Evolutionary conservation across 2,888 invertebrate species (phyloP), one percentile per base, ranked within the genome.

Genomic region (Hypomecis atomaria): DNA sequence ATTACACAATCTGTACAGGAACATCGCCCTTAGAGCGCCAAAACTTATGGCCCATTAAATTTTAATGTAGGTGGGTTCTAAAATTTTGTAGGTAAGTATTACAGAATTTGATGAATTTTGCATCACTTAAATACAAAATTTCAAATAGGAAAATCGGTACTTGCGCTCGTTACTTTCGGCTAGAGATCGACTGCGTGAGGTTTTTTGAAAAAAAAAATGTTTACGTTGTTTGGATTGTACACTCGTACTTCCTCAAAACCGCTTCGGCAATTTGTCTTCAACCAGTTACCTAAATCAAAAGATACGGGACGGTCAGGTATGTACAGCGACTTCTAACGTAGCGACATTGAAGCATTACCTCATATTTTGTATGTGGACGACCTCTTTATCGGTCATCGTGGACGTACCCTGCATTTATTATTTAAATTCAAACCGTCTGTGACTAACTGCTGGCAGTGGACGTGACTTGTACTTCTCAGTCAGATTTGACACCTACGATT

Each of bases 351-450:
- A 75, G 81, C 84, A 84, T 88, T 87, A 86, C 84, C 83, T 87
- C 85, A 86, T 85, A 86, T 85, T 55, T 84, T 76, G 82, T 84
- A 78, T 80, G 82, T 82, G 74, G 77, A 75, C 77, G 85, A 85
- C 85, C 87, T 77, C 78, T 82, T 88, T 90, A 91, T 91, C 91
- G 88, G 91, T 89, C 91, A 91, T 90, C 90, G 80, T 75, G 79
- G 71, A 84, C 84, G 80, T 75, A 82, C 84, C 86, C 78, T 87
- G 91, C 83, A 83, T 83, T 80, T 80, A 87, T 84, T 88, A 88
- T 87, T 89, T 81, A 86, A 88, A 84, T 85, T 84, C 79, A 78
- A 78, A 78, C 74, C 78, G 84, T 83, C 78, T 84, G 82, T 86
- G 85, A 85, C 84, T 81, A 84, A 84, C 78, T 75, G 75, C 73